Percentiles rank a stretch among this genome's conserved stretches.
Evolutionary conservation across 2,797 vertebrate genomes (phyloP).

Genomic region (Pangasius larnaudii): DNA sequence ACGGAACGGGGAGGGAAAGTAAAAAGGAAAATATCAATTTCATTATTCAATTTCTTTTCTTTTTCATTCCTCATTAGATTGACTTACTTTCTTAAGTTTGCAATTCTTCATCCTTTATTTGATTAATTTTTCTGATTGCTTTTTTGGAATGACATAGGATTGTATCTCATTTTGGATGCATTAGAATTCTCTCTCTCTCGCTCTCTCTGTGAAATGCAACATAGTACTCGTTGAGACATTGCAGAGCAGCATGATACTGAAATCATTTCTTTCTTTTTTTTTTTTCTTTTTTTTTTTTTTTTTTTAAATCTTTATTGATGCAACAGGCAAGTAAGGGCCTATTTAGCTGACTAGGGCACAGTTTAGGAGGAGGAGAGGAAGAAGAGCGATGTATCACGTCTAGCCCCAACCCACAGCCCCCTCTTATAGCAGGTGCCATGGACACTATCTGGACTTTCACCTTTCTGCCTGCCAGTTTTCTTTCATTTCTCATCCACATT

Average conservation of each 20-base stretch:
- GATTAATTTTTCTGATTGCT: constrained; percentile 65
- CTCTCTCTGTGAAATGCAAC: constrained; percentile 61
- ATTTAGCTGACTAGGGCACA: constrained; percentile 66
- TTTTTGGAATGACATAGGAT: constrained; percentile 79
- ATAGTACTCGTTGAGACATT: constrained; percentile 59
- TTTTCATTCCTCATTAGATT: constrained; percentile 65
- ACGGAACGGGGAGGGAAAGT: constrained; percentile 62
- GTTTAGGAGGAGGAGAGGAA: constrained; percentile 56
- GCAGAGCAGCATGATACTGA: constrained; percentile 65
- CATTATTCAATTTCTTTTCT: constrained; percentile 52
- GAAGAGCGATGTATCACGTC: constrained; percentile 46
- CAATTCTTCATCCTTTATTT: constrained; percentile 67
- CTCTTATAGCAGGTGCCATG: constrained; percentile 62
- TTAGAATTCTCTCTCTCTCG: constrained; percentile 71
- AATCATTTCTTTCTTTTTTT: constrained; percentile 62
- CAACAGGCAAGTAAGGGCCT: constrained; percentile 70
- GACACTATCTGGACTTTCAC: constrained; percentile 78
- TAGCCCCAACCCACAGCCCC: constrained; percentile 45
- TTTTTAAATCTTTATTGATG: constrained; percentile 65
- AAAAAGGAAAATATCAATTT: constrained; percentile 53
- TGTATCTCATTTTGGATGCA: constrained; percentile 80
- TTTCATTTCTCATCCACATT: constrained; percentile 80
- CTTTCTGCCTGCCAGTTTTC: constrained; percentile 76
- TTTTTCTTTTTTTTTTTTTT: constrained; percentile 41
- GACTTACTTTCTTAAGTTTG: constrained; percentile 68